phyloP scores from a whole-genome alignment of 2,888 invertebrate species.

The Slavum lentiscoides region DNA sequence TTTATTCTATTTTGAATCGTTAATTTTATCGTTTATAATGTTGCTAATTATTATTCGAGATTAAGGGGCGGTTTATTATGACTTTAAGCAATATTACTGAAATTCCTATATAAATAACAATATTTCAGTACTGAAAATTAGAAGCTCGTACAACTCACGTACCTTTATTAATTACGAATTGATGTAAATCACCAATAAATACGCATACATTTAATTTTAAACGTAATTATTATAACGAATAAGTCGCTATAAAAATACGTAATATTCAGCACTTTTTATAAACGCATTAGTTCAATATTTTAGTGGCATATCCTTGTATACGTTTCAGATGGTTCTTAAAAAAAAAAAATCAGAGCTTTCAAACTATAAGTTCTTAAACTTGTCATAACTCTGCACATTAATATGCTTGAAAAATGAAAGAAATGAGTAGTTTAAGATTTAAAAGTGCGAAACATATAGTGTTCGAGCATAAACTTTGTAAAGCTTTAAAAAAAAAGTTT shows the following conservation, averaged over 20 bases:
- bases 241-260: background rate
- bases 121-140: background rate
- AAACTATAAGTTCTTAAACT: constrained; percentile 29
- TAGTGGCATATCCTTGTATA: background rate
- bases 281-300: background rate
- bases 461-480: background rate
- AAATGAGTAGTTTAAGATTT: constrained; percentile 10
- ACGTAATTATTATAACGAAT: too few species aligned
- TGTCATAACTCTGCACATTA: constrained; percentile 10
- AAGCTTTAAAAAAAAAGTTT: constrained; percentile 30
- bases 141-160: background rate
- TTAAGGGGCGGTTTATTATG: background rate
- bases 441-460: constrained; percentile 24
- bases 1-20: background rate
- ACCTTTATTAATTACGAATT: too few species aligned
- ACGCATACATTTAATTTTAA: too few species aligned
- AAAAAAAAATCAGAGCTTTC: constrained; percentile 19
- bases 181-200: too few species aligned
- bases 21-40: background rate
- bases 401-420: background rate
- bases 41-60: background rate
- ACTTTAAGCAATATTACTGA: background rate
- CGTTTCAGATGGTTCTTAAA: background rate
- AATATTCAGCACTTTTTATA: background rate
- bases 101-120: background rate